Percentiles rank a stretch among this genome's conserved stretches.
Evolutionary conservation across 2,888 invertebrate genomes (phyloP).

Genomic region (Cephus sareptanus): DNA sequence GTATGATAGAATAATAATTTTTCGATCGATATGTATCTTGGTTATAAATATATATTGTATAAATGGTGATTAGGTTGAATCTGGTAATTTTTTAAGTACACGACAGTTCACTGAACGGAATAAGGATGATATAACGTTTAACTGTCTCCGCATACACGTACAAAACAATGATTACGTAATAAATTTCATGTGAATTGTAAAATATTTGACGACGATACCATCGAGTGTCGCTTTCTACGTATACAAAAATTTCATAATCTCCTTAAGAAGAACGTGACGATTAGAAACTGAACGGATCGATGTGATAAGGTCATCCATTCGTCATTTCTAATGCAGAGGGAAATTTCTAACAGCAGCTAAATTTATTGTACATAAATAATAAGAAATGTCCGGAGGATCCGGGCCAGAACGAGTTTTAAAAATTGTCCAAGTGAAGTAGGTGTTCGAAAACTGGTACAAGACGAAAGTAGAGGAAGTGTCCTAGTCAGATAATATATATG

Average conservation of each 20-base stretch:
- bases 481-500: background rate
- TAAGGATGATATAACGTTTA: background rate
- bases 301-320: background rate
- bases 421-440: background rate
- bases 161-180: background rate
- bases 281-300: background rate
- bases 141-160: background rate
- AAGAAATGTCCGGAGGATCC: background rate
- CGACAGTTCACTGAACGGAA: background rate
- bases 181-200: background rate
- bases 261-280: background rate
- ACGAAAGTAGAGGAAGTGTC: background rate
- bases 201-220: background rate
- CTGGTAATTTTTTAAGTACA: background rate
- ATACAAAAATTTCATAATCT: background rate
- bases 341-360: background rate
- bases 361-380: background rate
- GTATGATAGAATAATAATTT: background rate
- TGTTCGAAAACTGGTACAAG: background rate
- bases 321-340: background rate
- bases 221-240: background rate
- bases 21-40: background rate
- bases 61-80: background rate
- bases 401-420: background rate
- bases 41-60: background rate